Evolutionary conservation across 2,888 invertebrate species (phyloP), one percentile per base, ranked within the genome.

Genomic region (Drosophila helvetica): DNA sequence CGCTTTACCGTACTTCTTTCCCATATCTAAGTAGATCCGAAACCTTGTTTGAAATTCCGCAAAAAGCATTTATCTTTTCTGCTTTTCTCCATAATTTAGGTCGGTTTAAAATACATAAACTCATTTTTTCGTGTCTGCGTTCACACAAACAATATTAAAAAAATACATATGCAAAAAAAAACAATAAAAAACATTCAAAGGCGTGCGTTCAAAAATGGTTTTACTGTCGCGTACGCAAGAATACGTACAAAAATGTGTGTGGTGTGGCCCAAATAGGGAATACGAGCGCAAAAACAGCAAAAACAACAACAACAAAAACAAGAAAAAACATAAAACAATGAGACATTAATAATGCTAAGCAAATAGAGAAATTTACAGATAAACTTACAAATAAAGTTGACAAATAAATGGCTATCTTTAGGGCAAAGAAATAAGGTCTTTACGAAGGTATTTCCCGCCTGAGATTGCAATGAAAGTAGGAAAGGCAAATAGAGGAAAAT

Each of bases 191-290:
- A 55, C 22, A 66, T 65, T 65, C 65, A 54, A 7, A n/a, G n/a
- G 15, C 38, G 38, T 38, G 55, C 65, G 66, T 66, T n/a, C 46
- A 50, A 80, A 71, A 72, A 83, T 77, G 67, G 63, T 79, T 83
- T 81, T 81, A 81, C 77, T 84, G 80, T 81, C 85, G 85, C 70
- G 75, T 84, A 80, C 84, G 80, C 80, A 80, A 80, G 81, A 80
- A 81, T 70, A 79, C 73, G 79, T 79, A 73, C 66, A 79, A 61
- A 70, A 77, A 81, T 78, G 77, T 84, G 77, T 81, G 79, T 80
- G 83, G 77, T 84, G 79, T 82, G 83, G 70, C 80, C 80, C 74
- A 79, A 80, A 80, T 80, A 78, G 64, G 83, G 80, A 68, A 52
- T 52, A 73, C 61, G 51, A 68, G 59, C 56, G 73, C 64, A 60